Evolutionary conservation across 2,113 vertebrate genomes (phyloP).

Genomic region (Daubentonia madagascariensis): DNA sequence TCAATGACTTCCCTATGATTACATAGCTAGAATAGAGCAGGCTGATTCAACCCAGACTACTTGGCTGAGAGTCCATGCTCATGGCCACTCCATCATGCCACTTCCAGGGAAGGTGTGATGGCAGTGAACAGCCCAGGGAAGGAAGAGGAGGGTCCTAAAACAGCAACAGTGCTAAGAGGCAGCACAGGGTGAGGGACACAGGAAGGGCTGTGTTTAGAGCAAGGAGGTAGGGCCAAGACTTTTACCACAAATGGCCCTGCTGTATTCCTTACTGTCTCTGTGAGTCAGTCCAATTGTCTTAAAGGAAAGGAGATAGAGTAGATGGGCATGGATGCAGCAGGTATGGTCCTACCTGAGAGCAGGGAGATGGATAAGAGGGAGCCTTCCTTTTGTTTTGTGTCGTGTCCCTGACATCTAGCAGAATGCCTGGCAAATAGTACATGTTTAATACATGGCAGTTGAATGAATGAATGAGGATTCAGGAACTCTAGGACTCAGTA

Average conservation of each 20-base stretch:
- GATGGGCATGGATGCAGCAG: not conserved
- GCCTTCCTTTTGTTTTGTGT: not conserved
- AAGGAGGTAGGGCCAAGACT: not conserved
- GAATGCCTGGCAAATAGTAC: not conserved
- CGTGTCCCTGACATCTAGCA: not conserved
- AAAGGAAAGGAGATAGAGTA: not conserved
- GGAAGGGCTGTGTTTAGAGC: not conserved
- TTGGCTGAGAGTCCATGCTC: not conserved
- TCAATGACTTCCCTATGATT: not conserved
- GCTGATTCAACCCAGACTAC: fast-evolving
- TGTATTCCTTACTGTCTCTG: not conserved
- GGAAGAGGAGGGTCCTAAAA: not conserved
- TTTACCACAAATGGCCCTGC: not conserved
- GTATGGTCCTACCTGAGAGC: not conserved
- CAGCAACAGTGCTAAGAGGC: not conserved
- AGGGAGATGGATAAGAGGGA: not conserved
- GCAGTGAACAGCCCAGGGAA: not conserved
- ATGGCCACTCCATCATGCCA: fast-evolving
- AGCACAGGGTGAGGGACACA: not conserved
- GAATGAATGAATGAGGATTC: not conserved
- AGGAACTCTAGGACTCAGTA: not conserved
- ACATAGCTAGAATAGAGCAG: not conserved
- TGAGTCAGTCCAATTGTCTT: not conserved
- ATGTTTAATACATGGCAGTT: not conserved
- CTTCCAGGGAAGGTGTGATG: not conserved